phyloP scores from a whole-genome alignment of 1,140 invertebrate species.

The Gryllus bimaculatus region DNA sequence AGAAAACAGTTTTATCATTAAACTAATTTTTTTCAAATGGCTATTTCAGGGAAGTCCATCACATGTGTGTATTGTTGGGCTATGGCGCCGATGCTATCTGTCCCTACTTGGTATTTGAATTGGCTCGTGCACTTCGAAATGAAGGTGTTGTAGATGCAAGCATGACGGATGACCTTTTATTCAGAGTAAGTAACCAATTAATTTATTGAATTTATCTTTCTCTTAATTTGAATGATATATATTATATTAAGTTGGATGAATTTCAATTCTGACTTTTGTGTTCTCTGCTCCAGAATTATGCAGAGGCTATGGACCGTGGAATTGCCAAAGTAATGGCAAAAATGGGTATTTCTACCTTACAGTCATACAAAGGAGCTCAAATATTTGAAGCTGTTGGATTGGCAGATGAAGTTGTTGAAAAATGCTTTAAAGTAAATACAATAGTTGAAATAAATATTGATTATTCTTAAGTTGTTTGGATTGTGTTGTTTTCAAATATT shows the following conservation, averaged over 20 bases:
- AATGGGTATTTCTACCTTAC: conserved; percentile 98
- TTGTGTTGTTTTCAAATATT: neutral
- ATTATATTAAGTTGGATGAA: too few relatives aligned
- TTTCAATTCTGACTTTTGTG: neutral
- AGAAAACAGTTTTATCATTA: too few relatives aligned
- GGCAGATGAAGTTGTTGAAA: conserved; percentile 82
- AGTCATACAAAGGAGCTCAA: conserved; percentile 99
- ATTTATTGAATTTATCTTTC: too few relatives aligned
- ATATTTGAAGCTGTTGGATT: conserved; percentile 98
- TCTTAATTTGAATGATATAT: too few relatives aligned
- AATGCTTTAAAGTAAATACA: conserved; percentile 66
- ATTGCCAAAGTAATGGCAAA: conserved; percentile 95
- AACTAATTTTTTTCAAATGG: conserved; percentile 23
- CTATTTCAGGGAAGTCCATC: conserved; percentile 71
- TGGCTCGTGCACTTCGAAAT: conserved; percentile 67
- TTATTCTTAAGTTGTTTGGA: neutral
- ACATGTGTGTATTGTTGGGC: conserved; percentile 90
- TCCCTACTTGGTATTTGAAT: conserved; percentile 93
- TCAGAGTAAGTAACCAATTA: conserved; percentile 42
- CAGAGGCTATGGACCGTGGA: conserved; percentile 64
- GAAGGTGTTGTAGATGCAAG: conserved; percentile 69
- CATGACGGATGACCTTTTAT: conserved; percentile 77
- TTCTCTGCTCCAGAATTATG: conserved; percentile 46
- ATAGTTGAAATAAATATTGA: neutral
- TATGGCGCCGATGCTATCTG: conserved; percentile 97